Evolutionary conservation across 2,888 invertebrate genomes (phyloP), one percentile per base, ranked within the genome.

Genomic region (Digitonthophagus gazella): DNA sequence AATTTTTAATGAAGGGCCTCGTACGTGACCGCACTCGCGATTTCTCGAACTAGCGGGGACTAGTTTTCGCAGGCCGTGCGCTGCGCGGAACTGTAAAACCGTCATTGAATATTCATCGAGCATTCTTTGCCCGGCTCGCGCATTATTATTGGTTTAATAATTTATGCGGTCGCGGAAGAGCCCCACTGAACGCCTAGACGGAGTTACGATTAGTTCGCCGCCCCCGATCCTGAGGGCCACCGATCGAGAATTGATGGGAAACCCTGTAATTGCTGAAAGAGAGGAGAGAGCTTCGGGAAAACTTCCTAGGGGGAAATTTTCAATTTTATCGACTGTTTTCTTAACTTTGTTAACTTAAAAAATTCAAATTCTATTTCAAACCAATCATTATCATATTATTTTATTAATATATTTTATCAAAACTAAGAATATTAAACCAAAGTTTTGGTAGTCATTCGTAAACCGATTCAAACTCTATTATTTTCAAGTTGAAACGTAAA

Each of bases 1-100:
- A 69, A 69, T 69, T 64, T 69, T 69, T 69, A 67, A 69, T 69
- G 69, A 44, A 69, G 67, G 15, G 44, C 16, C 58, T 16, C 16
- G 64, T 69, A 69, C 69, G 69, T 69, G 69, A 67, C 69, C 22
- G 16, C 58, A 66, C 67, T 66, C 19, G 54, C 55, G 55, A 69
- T 66, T 64, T n/a, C 64, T 44, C 19, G 61, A 14, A 61, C 19
- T 8, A 20, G 19, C 16, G 14, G 15, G 58, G 58, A 61, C 61
- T 61, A 61, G 61, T 61, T 61, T 61, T 20, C 18, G 19, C 61
- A 14, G 14, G 5, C 15, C 28, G 28, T 44, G 6, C n/a, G 6
- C 28, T 6, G 19, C 6, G 61, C 61, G 20, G 61, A 61, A 18
- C 20, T n/a, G 61, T 20, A n/a, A 15, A 20, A 57, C 61, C 61